Evolutionary conservation across 2,888 invertebrate species (phyloP).

Genomic region (Aphidius colemani): DNA sequence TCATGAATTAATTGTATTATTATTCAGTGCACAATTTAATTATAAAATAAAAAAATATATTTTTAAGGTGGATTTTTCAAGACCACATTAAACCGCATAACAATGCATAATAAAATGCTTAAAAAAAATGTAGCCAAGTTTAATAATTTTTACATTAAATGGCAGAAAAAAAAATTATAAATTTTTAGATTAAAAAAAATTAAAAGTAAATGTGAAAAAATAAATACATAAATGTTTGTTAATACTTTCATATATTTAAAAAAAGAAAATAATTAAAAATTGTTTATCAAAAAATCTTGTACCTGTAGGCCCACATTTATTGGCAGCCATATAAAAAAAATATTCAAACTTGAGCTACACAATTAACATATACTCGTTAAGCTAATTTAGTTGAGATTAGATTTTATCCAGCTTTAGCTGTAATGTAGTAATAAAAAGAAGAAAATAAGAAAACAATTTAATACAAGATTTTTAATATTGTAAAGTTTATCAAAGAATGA

Average conservation of each 20-base stretch:
- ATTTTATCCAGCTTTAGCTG: background rate
- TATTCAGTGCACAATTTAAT: background rate
- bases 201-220: background rate
- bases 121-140: background rate
- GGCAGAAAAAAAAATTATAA: background rate
- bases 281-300: background rate
- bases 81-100: slow-evolving; percentile 1
- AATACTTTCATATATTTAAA: background rate
- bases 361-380: background rate
- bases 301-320: slow-evolving; percentile 14
- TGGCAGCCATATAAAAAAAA: background rate
- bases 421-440: no score
- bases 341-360: background rate
- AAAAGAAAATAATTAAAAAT: background rate
- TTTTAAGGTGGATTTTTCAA: background rate
- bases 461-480: no score
- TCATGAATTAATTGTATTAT: background rate
- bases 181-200: no score
- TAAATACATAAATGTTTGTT: background rate
- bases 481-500: no score
- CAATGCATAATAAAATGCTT: slow-evolving; percentile 8
- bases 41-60: background rate
- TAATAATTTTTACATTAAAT: no score
- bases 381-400: background rate
- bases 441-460: no score